Evolutionary conservation across 2,888 invertebrate genomes (phyloP).

Genomic region (Mantis religiosa): DNA sequence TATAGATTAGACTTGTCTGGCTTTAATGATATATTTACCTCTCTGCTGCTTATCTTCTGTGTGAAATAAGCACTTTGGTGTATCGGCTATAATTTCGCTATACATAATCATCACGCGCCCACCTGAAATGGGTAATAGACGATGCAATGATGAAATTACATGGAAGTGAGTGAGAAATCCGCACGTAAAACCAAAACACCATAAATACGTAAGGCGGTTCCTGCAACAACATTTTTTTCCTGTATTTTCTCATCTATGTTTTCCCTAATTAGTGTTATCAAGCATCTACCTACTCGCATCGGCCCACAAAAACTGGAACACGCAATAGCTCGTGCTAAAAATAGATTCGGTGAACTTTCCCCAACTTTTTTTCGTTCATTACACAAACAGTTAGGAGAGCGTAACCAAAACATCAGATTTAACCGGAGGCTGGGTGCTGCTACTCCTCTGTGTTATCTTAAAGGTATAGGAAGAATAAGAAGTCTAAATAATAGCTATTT

Average conservation of each 20-base stretch:
- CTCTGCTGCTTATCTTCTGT: neutral
- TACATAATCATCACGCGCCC: neutral
- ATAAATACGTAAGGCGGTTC: neutral
- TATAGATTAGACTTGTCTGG: too few relatives aligned
- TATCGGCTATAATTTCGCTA: neutral
- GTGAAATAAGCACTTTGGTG: neutral
- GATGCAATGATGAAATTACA: neutral
- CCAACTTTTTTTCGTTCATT: neutral
- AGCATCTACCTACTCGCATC: neutral
- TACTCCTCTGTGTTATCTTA: too few relatives aligned
- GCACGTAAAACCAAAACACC: neutral
- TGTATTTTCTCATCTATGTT: neutral
- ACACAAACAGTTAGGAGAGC: too few relatives aligned
- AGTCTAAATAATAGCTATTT: too few relatives aligned
- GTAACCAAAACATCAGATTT: too few relatives aligned
- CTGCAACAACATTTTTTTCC: neutral
- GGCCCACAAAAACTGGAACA: neutral
- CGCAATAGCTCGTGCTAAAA: neutral
- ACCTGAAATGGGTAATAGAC: neutral
- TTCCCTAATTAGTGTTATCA: neutral
- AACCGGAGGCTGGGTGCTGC: too few relatives aligned
- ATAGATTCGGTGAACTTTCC: neutral
- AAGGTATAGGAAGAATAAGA: too few relatives aligned
- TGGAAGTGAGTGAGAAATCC: neutral
- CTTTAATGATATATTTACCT: neutral